Evolutionary conservation across 2,113 vertebrate genomes (phyloP), one percentile per base, ranked within the genome.

Genomic region (Gallinago media): DNA sequence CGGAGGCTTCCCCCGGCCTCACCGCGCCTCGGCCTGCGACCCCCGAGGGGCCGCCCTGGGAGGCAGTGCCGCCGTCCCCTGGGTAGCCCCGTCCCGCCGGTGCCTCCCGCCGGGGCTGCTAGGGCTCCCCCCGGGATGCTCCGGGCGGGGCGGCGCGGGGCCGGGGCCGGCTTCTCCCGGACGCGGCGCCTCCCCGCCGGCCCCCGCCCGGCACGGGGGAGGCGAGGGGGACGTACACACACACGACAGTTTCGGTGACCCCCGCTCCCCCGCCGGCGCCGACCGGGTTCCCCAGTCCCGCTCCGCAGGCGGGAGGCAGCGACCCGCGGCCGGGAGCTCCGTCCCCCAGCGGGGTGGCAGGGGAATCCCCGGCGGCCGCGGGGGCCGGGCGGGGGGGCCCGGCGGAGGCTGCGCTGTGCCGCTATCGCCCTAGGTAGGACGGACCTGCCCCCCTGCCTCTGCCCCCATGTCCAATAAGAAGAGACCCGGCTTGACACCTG

Each of bases 401-500:
- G 36, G 40, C 19, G 19, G 61, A 15, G 59, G 34, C 44, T 62
- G 59, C 59, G 59, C 98, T 98, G 98, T 86, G 95, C 98, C 98
- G 98, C 97, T 97, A 90, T 97, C 97, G 97, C 91, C 95, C 97
- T 92, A 97, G 98, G 98, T 97, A 98, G 98, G 98, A 98, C 94
- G 97, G 98, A 97, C 99, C 99, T 98, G 98, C 98, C 98, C 98
- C 98, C 98, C 97, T 98, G 98, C 98, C 95, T 85, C 96, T 96
- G 96, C 94, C 97, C 96, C 92, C 97, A 97, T 96, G 98, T 97
- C 99, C 99, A 99, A 99, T 99, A 98, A 99, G 99, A 99, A 98
- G 89, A 95, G 98, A 93, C 98, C 98, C 97, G 96, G 98, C 97
- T 98, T 98, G 99, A 99, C 99, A 99, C 99, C 99, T 99, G 99